Percentiles rank a stretch among this genome's conserved stretches.
These are phyloP conservation scores for Zoanthus solanderi DNA, from an alignment of 92 coral and sea anemone species.

Conservation along the genomic window DNA sequence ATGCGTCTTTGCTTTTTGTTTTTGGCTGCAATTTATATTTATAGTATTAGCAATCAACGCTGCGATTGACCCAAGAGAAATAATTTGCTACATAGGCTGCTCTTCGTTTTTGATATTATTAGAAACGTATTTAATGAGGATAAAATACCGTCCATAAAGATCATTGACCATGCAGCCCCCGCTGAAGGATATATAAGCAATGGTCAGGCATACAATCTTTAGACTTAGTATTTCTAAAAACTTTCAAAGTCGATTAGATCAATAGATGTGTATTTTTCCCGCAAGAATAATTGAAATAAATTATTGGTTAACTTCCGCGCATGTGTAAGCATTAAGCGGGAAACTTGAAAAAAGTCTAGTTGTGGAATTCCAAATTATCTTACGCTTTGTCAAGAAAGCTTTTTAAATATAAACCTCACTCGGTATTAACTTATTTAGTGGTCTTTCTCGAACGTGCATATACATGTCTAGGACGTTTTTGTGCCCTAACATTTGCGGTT, in stretches of 20 bases:
- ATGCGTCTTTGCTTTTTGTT: too few relatives aligned
- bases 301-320: neutral
- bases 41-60: too few relatives aligned
- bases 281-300: neutral
- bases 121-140: neutral
- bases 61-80: too few relatives aligned
- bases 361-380: slow-evolving; percentile 1
- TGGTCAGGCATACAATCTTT: neutral
- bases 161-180: neutral
- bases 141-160: neutral
- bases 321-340: slow-evolving; percentile 13
- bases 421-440: neutral
- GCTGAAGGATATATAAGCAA: neutral
- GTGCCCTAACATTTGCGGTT: slow-evolving; percentile 65
- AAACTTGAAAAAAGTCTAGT: neutral
- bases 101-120: too few relatives aligned
- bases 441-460: neutral
- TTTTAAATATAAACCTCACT: neutral
- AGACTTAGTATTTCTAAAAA: neutral
- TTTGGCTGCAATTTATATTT: too few relatives aligned
- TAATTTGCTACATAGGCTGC: too few relatives aligned
- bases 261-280: neutral
- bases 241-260: neutral
- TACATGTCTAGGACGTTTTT: slow-evolving; percentile 65
- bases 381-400: neutral